phyloP scores from a whole-genome alignment of 1,140 invertebrate genomes.

The Tribolium castaneum region DNA sequence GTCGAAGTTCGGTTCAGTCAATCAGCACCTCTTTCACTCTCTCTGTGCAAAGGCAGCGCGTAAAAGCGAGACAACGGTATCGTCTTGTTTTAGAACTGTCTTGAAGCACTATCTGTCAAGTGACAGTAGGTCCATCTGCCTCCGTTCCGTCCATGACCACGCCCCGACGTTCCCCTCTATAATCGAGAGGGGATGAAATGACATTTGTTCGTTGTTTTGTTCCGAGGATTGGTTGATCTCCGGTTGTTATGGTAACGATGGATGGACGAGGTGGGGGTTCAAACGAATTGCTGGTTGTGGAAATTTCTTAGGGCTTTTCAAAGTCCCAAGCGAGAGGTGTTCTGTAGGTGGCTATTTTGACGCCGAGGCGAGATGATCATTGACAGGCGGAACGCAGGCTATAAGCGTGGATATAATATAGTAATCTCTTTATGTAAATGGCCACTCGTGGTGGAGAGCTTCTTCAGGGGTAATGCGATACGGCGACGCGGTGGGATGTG shows the following conservation, averaged over 20 bases:
- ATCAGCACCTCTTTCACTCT: neutral
- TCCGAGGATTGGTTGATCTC: slow-evolving; percentile 41
- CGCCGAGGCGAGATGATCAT: slow-evolving; percentile 4
- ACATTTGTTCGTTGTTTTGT: slow-evolving; percentile 40
- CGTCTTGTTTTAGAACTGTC: neutral
- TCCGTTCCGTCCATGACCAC: slow-evolving; percentile 29
- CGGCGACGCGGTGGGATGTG: slow-evolving; percentile 14
- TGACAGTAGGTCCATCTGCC: slow-evolving; percentile 40
- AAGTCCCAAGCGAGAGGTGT: neutral
- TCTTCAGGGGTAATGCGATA: slow-evolving; percentile 41
- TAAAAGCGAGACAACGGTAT: neutral
- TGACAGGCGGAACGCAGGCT: slow-evolving; percentile 12
- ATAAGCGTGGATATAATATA: slow-evolving; percentile 36
- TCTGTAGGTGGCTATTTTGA: slow-evolving; percentile 16
- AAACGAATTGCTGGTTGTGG: slow-evolving; percentile 26
- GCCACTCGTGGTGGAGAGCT: slow-evolving; percentile 43
- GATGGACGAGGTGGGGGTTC: neutral
- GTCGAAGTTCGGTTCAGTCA: slow-evolving; percentile 2
- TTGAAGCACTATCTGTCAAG: slow-evolving; percentile 33
- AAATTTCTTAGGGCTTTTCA: slow-evolving; percentile 13
- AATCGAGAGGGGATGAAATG: slow-evolving; percentile 47
- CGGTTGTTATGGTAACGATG: slow-evolving; percentile 16
- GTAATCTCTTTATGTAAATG: slow-evolving; percentile 45
- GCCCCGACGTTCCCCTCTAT: slow-evolving; percentile 16
- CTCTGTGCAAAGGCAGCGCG: neutral